Percentiles rank a stretch among this genome's conserved stretches.
Evolutionary conservation across 2,113 vertebrate genomes (phyloP).

Genomic region (Glaucomys volans): DNA sequence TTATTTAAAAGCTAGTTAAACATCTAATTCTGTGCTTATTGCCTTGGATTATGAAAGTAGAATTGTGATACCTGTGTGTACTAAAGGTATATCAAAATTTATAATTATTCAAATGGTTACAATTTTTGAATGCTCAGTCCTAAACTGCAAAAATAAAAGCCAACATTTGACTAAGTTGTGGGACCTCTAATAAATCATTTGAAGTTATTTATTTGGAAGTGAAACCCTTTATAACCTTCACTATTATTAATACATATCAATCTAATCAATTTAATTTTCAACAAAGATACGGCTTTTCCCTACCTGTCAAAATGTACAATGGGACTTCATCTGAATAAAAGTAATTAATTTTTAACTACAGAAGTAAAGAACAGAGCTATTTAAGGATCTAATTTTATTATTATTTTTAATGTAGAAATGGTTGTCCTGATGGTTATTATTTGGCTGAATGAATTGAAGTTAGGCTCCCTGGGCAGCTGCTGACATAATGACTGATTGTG

Average conservation of each 20-base stretch:
- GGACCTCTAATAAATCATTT: slow-evolving; percentile 43
- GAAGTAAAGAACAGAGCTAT: slow-evolving; percentile 73
- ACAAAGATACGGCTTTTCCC: slow-evolving; percentile 56
- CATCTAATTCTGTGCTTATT: not conserved
- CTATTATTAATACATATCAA: slow-evolving; percentile 55
- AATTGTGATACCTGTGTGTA: not conserved
- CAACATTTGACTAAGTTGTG: slow-evolving; percentile 31
- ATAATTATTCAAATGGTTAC: slow-evolving; percentile 23
- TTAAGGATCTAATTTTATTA: slow-evolving; percentile 70
- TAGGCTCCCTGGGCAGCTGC: slow-evolving; percentile 88
- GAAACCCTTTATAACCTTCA: slow-evolving; percentile 47
- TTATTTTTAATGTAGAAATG: slow-evolving; percentile 86
- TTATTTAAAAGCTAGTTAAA: slow-evolving; percentile 5
- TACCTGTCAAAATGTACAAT: slow-evolving; percentile 60
- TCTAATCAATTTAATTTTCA: slow-evolving; percentile 68
- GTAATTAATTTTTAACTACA: slow-evolving; percentile 70
- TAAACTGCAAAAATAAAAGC: slow-evolving; percentile 4
- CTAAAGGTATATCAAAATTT: slow-evolving; percentile 34
- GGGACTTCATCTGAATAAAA: not conserved
- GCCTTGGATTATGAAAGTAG: accelerated
- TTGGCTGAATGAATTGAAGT: slow-evolving; percentile 91
- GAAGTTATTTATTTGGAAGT: slow-evolving; percentile 60
- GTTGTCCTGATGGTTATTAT: slow-evolving; percentile 91
- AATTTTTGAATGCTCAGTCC: slow-evolving; percentile 43
- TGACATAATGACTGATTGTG: slow-evolving; percentile 97